A percentile compares a stretch with the other conserved stretches of the same genome.
Conservation (phyloP, 2,113 vertebrate species). For the Verasper variegatus region DNA sequence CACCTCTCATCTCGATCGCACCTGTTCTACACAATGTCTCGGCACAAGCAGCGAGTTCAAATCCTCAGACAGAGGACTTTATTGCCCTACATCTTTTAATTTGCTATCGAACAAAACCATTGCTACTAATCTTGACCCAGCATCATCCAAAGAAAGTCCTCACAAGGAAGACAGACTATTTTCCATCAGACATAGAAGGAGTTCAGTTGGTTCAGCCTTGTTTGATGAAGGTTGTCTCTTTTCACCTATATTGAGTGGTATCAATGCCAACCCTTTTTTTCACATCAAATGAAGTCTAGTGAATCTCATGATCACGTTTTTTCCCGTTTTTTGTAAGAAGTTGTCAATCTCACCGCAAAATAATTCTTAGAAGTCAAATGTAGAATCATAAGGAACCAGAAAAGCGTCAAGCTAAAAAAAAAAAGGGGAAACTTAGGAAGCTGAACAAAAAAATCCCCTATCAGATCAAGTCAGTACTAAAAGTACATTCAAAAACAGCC, state of each 20-base stretch:
- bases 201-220: constrained; percentile 2
- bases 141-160: background rate
- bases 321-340: background rate
- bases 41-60: constrained; percentile 6
- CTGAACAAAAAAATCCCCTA: too few relatives aligned
- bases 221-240: constrained; percentile 1
- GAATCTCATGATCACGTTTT: background rate
- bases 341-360: background rate
- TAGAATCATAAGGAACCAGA: background rate
- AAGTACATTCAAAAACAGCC: too few relatives aligned
- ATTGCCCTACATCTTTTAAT: constrained; percentile 11
- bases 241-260: too few relatives aligned
- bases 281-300: background rate
- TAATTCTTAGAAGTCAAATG: background rate
- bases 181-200: background rate
- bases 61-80: background rate
- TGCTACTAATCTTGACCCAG: background rate
- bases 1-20: constrained; percentile 21
- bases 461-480: too few relatives aligned
- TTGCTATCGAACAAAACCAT: background rate
- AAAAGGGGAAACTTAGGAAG: background rate
- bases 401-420: background rate
- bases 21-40: constrained; percentile 6
- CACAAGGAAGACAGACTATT: constrained; percentile 9
- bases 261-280: too few relatives aligned